Evolutionary conservation across 2,113 vertebrate genomes (phyloP), one percentile per base, ranked within the genome.

Genomic region (Chlorocebus sabaeus): DNA sequence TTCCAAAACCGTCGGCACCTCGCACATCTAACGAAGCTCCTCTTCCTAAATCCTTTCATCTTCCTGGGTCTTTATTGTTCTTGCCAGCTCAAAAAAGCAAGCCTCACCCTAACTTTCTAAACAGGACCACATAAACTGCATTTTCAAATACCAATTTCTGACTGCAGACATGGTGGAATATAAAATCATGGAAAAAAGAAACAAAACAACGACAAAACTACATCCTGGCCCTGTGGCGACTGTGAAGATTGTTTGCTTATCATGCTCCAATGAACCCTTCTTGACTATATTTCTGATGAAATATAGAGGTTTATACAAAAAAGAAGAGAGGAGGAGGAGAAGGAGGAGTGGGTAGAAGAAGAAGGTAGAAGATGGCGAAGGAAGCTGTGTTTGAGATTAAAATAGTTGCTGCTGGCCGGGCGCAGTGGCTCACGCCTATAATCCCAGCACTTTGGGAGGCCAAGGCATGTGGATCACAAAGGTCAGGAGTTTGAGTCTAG

Each of bases 211-310:
- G 18, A 67, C 87, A 93, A 72, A 83, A 67, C 35, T 87, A 55
- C 4, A 40, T 30, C 79, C 94, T 25, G 92, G 76, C 92, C 43
- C 95, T 16, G 22, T 22, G 57, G 52, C 73, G 84, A 88, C 50
- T 1, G 20, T 38, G 61, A 52, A 88, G 84, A 85, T 43, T 2
- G 9, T 43, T 25, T 10, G n/a, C 90, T 95, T 75, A 22, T 30
- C 89, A 48, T 61, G 75, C 89, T 82, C 90, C 78, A 57, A 35
- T 89, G 90, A 96, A 92, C 68, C 92, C 88, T 83, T 96, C 92
- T 52, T 96, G 86, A 84, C 27, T 91, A 48, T 67, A 57, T 84
- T 95, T 89, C 84, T 91, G 70, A 96, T 17, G 32, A 17, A 75
- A 96, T 17, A 35, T 76, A 90, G 76, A 96, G 89, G 90, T 8